Evolutionary conservation across 2,797 vertebrate species (phyloP).

Genomic region (Hydrocynus forskahlii): DNA sequence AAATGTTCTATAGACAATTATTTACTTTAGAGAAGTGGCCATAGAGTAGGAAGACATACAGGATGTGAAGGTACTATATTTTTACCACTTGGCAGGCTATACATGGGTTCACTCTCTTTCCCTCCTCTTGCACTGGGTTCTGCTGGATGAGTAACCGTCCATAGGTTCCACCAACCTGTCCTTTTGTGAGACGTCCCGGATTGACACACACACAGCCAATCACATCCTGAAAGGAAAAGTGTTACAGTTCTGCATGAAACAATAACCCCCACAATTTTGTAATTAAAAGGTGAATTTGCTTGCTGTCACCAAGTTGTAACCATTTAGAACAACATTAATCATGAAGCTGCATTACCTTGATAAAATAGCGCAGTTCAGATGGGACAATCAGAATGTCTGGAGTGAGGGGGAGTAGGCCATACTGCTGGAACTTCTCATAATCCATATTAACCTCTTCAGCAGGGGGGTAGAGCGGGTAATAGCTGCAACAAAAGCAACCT

Average conservation of each 20-base stretch:
- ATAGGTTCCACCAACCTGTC: slow-evolving; percentile 91
- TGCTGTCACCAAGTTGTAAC: background rate
- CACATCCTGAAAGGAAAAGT: slow-evolving; percentile 77
- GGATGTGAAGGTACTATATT: slow-evolving; percentile 74
- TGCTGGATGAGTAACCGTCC: slow-evolving; percentile 80
- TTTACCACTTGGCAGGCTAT: slow-evolving; percentile 87
- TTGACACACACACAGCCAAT: slow-evolving; percentile 90
- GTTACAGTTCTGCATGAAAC: slow-evolving; percentile 20
- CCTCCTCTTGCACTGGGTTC: background rate
- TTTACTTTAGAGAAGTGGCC: background rate
- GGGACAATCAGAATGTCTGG: slow-evolving; percentile 88
- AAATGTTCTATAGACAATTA: slow-evolving; percentile 14
- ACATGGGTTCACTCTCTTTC: slow-evolving; percentile 75
- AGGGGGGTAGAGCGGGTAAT: slow-evolving; percentile 91
- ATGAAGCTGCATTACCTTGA: slow-evolving; percentile 81
- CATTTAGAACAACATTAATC: too few relatives aligned
- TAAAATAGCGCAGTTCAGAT: slow-evolving; percentile 91
- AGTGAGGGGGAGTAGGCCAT: slow-evolving; percentile 78
- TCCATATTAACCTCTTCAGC: slow-evolving; percentile 88
- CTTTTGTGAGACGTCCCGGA: slow-evolving; percentile 92
- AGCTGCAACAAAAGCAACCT: slow-evolving; percentile 71
- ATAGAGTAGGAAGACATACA: background rate
- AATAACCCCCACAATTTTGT: background rate
- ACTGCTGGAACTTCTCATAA: slow-evolving; percentile 80
- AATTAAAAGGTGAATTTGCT: background rate